phyloP scores from a whole-genome alignment of 2,888 invertebrate genomes.

The Sesamia inferens region DNA sequence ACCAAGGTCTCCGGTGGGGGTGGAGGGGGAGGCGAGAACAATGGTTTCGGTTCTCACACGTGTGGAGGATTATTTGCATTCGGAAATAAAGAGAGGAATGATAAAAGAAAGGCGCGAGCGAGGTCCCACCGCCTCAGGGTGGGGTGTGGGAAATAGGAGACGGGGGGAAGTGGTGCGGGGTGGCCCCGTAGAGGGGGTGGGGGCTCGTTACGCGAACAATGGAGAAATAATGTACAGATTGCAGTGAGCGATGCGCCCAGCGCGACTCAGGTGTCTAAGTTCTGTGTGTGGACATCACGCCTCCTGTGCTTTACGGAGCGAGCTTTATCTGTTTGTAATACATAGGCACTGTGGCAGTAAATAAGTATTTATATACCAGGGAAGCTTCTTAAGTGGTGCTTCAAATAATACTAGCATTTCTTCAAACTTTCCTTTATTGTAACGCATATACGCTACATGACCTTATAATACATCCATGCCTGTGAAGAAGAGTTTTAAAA shows the following conservation, averaged over 20 bases:
- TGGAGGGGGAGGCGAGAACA: conserved; percentile 87
- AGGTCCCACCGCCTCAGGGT: conserved; percentile 89
- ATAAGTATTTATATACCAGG: conserved; percentile 31
- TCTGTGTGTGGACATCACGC: conserved; percentile 84
- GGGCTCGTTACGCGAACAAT: conserved; percentile 90
- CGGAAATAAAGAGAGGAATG: conserved; percentile 90
- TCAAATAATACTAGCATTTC: conserved; percentile 14
- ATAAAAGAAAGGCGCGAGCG: conserved; percentile 90
- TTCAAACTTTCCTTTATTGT: conserved; percentile 5
- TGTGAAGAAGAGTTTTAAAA: not conserved
- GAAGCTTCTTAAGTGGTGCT: conserved; percentile 22
- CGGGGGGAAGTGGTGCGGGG: conserved; percentile 72
- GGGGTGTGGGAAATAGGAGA: conserved; percentile 87
- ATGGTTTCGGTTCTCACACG: conserved; percentile 91
- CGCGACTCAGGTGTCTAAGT: conserved; percentile 88
- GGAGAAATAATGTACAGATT: conserved; percentile 91
- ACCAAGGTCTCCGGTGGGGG: conserved; percentile 88
- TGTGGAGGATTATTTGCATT: conserved; percentile 91
- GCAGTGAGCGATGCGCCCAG: conserved; percentile 90
- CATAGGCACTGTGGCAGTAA: conserved; percentile 44
- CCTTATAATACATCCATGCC: not conserved
- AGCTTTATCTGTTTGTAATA: conserved; percentile 58
- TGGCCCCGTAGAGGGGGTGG: conserved; percentile 75
- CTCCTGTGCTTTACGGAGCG: conserved; percentile 58
- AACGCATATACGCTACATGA: not conserved